Conservation (phyloP, 2,797 vertebrate species). For the Remorina albescens region DNA sequence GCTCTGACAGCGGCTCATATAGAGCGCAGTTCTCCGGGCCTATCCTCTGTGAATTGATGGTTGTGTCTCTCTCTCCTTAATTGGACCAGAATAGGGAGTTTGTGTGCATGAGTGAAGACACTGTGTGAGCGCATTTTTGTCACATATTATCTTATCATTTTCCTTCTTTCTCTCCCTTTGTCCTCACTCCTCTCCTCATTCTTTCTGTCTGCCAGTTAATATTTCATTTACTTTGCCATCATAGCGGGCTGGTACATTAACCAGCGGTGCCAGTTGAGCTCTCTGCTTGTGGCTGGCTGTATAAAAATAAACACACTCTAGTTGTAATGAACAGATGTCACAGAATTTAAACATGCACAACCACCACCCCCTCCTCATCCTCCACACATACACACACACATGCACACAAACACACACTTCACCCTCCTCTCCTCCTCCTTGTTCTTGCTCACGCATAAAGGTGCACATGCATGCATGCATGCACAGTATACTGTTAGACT, state of each 20-base stretch:
- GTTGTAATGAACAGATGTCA: constrained; percentile 98
- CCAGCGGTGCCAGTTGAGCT: constrained; percentile 84
- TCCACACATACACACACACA: constrained; percentile 57
- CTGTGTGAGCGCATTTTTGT: constrained; percentile 61
- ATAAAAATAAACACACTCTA: constrained; percentile 92
- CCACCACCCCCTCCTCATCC: constrained; percentile 78
- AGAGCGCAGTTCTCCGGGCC: constrained; percentile 6
- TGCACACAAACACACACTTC: constrained; percentile 64
- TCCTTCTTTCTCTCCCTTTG: constrained; percentile 52
- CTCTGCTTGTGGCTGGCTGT: constrained; percentile 90
- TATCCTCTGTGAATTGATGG: constrained; percentile 11
- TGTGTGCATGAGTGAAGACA: constrained; percentile 34
- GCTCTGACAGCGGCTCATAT: not conserved
- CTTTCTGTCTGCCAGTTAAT: constrained; percentile 76
- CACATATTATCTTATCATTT: constrained; percentile 74
- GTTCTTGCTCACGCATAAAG: constrained; percentile 66
- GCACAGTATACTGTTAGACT: constrained; percentile 44
- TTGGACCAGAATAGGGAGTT: constrained; percentile 39
- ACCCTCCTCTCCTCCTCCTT: constrained; percentile 71
- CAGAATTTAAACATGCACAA: constrained; percentile 92
- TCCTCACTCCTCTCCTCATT: constrained; percentile 61
- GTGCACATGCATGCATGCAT: constrained; percentile 61
- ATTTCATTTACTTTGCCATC: constrained; percentile 80
- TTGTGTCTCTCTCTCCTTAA: constrained; percentile 38
- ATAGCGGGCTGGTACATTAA: constrained; percentile 80